Evolutionary conservation across 2,888 invertebrate species (phyloP).

Genomic region (Dasypogon diadema): DNA sequence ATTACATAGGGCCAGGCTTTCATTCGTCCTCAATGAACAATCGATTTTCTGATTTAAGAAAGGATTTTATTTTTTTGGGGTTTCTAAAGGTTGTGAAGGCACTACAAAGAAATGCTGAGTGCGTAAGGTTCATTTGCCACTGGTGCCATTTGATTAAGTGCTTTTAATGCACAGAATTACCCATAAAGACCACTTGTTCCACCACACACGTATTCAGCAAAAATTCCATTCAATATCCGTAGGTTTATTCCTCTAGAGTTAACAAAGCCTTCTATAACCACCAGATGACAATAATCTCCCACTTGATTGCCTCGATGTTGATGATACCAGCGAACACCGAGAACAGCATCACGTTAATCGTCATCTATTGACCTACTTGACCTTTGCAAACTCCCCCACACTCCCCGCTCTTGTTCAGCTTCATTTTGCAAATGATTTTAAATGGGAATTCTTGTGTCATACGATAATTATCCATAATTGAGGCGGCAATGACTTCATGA

Average conservation of each 20-base stretch:
- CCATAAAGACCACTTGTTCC: not conserved
- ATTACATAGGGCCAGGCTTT: too few species aligned
- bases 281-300: constrained; percentile 37
- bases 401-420: not conserved
- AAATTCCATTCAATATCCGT: not conserved
- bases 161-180: too few species aligned
- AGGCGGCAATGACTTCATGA: constrained; percentile 34
- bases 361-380: constrained; percentile 35
- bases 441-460: constrained; percentile 23
- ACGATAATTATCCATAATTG: constrained; percentile 35
- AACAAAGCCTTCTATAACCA: too few species aligned
- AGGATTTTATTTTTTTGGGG: too few species aligned
- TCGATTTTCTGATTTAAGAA: too few species aligned
- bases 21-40: too few species aligned
- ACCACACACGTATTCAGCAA: not conserved
- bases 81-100: too few species aligned
- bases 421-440: not conserved
- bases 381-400: not conserved
- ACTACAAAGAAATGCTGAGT: too few species aligned
- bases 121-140: too few species aligned
- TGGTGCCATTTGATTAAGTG: too few species aligned
- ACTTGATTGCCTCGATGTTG: constrained; percentile 25
- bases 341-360: not conserved
- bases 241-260: too few species aligned
- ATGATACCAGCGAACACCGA: not conserved